phyloP scores from a whole-genome alignment of 1,140 invertebrate species.

The Carposina sasakii region DNA sequence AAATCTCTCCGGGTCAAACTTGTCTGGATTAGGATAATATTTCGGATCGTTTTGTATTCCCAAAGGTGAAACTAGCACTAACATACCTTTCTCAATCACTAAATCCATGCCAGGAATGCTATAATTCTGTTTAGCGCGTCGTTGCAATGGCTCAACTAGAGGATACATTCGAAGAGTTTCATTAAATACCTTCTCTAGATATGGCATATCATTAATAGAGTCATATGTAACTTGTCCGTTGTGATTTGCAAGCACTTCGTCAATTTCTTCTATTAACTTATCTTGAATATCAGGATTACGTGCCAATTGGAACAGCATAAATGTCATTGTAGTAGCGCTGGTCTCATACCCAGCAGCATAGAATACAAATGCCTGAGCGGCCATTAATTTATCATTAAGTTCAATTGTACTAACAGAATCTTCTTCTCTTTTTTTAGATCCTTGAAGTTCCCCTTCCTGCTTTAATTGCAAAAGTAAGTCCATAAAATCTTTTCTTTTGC shows the following conservation, averaged over 20 bases:
- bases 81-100: slow-evolving; percentile 59
- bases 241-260: slow-evolving; percentile 44
- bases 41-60: slow-evolving; percentile 33
- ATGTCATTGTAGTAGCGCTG: slow-evolving; percentile 29
- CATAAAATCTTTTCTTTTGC: slow-evolving; percentile 36
- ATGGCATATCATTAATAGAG: slow-evolving; percentile 56
- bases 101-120: slow-evolving; percentile 65
- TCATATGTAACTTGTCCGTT: slow-evolving; percentile 56
- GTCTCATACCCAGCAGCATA: slow-evolving; percentile 51
- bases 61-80: slow-evolving; percentile 19
- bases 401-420: slow-evolving; percentile 15
- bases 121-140: slow-evolving; percentile 69
- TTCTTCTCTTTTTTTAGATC: slow-evolving; percentile 8
- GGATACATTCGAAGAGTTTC: slow-evolving; percentile 76
- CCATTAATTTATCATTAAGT: slow-evolving; percentile 40
- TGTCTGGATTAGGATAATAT: slow-evolving; percentile 56
- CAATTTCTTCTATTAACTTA: slow-evolving; percentile 47
- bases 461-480: slow-evolving; percentile 41
- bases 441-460: slow-evolving; percentile 32
- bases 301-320: slow-evolving; percentile 49
- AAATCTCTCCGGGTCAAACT: slow-evolving; percentile 75
- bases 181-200: slow-evolving; percentile 41
- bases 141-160: slow-evolving; percentile 67
- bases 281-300: slow-evolving; percentile 51
- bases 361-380: slow-evolving; percentile 48